These are phyloP conservation scores for Papilio helenus DNA, from an alignment of 1,140 invertebrate species.

Conservation along the genomic window DNA sequence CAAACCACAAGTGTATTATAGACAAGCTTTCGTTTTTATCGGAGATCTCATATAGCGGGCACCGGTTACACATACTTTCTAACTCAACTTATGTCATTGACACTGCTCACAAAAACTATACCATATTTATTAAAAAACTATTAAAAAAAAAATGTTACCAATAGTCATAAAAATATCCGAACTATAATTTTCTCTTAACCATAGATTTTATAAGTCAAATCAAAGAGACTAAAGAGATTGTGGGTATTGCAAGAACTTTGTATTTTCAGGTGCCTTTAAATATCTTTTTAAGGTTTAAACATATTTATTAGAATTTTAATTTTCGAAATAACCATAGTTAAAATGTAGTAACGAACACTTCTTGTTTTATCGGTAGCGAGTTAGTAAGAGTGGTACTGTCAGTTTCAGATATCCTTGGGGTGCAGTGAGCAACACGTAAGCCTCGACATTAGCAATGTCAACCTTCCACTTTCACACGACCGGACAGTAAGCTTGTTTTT, in stretches of 20 bases:
- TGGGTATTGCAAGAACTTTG: too few species aligned
- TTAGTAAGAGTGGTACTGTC: neutral
- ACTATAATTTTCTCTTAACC: too few species aligned
- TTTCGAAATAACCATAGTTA: too few species aligned
- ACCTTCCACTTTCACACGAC: slow-evolving; percentile 41
- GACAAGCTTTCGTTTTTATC: slow-evolving; percentile 56
- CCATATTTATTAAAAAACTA: neutral
- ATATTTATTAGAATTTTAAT: too few species aligned
- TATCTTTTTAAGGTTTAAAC: too few species aligned
- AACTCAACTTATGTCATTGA: slow-evolving; percentile 57
- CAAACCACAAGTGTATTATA: slow-evolving; percentile 4
- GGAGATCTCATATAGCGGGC: slow-evolving; percentile 49
- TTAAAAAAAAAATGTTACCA: neutral
- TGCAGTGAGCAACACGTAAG: slow-evolving; percentile 33
- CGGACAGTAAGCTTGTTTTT: slow-evolving; percentile 13
- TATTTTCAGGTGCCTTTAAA: too few species aligned
- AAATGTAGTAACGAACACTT: too few species aligned
- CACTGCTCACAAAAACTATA: slow-evolving; percentile 47
- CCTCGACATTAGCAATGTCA: slow-evolving; percentile 40
- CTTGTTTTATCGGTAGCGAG: neutral
- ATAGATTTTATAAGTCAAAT: too few species aligned
- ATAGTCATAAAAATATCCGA: neutral
- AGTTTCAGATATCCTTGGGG: slow-evolving; percentile 32
- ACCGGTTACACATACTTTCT: slow-evolving; percentile 55
- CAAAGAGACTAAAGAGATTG: too few species aligned